Evolutionary conservation across 1,140 invertebrate genomes (phyloP).

Genomic region (Anoplophora glabripennis): DNA sequence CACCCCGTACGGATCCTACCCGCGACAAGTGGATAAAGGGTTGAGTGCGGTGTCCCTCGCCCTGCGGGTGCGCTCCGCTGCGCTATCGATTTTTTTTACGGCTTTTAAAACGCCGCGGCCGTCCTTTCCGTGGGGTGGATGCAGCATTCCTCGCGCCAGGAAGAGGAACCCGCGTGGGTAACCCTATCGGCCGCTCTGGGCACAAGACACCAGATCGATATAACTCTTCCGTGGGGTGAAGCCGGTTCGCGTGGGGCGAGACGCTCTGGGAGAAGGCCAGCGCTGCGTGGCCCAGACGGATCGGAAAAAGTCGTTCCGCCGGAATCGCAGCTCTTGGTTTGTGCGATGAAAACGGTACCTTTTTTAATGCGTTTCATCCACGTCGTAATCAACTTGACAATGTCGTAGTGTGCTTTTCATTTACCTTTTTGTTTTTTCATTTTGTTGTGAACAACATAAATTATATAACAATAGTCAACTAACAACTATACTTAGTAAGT

Average conservation of each 20-base stretch:
- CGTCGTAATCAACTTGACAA: no score
- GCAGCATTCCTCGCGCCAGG: slow-evolving; percentile 13
- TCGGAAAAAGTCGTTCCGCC: background rate
- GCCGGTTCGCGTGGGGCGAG: slow-evolving; percentile 40
- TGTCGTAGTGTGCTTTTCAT: no score
- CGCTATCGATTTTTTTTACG: slow-evolving; percentile 34
- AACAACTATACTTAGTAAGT: no score
- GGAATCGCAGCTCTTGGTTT: no score
- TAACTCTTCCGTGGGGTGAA: slow-evolving; percentile 51
- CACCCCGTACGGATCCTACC: no score
- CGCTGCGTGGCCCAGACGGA: slow-evolving; percentile 10
- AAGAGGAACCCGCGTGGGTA: slow-evolving; percentile 40
- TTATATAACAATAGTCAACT: no score
- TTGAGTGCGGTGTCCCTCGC: slow-evolving; percentile 27
- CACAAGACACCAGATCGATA: slow-evolving; percentile 50
- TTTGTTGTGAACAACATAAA: no score
- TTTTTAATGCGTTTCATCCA: no score
- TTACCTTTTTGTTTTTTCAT: no score
- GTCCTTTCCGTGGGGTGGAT: slow-evolving; percentile 11
- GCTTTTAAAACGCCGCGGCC: slow-evolving; percentile 24
- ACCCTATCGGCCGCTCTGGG: slow-evolving; percentile 47
- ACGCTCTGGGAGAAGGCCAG: slow-evolving; percentile 26
- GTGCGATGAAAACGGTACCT: no score
- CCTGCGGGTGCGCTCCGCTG: slow-evolving; percentile 18
- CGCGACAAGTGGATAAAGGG: slow-evolving; percentile 16